phyloP scores from a whole-genome alignment of 64 coral and sea anemone genomes.

The Montipora foliosa region DNA sequence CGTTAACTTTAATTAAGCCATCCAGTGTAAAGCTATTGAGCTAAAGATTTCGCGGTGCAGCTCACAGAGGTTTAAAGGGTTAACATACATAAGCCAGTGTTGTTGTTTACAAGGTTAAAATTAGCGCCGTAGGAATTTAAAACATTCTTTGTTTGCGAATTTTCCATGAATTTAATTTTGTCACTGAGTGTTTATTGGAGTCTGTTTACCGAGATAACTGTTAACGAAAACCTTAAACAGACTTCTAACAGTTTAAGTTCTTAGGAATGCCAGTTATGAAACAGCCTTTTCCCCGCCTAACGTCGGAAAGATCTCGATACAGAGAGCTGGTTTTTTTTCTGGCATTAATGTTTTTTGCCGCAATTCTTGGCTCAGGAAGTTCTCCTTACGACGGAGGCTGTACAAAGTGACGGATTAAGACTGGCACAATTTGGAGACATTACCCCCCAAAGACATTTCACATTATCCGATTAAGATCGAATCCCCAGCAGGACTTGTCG shows the following conservation, averaged over 20 bases:
- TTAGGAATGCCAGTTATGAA: background rate
- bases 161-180: background rate
- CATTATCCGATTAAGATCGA: no score
- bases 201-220: constrained; percentile 2
- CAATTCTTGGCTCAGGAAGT: constrained; percentile 28
- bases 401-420: background rate
- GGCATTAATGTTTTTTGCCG: background rate
- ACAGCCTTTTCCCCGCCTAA: background rate
- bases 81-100: background rate
- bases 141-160: background rate
- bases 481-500: no score
- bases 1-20: no score
- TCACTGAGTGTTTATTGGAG: background rate
- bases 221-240: no score
- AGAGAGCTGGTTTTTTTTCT: background rate
- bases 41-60: no score
- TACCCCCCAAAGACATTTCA: background rate
- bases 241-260: no score
- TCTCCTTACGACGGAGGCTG: background rate
- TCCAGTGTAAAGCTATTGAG: no score
- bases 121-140: background rate
- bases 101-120: constrained; percentile 21
- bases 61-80: background rate
- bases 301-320: background rate
- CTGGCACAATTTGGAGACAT: background rate